A percentile compares a stretch with the other conserved stretches of the same genome.
Conservation (phyloP, 2,888 invertebrate genomes). For the Chaitophorus viminalis region DNA sequence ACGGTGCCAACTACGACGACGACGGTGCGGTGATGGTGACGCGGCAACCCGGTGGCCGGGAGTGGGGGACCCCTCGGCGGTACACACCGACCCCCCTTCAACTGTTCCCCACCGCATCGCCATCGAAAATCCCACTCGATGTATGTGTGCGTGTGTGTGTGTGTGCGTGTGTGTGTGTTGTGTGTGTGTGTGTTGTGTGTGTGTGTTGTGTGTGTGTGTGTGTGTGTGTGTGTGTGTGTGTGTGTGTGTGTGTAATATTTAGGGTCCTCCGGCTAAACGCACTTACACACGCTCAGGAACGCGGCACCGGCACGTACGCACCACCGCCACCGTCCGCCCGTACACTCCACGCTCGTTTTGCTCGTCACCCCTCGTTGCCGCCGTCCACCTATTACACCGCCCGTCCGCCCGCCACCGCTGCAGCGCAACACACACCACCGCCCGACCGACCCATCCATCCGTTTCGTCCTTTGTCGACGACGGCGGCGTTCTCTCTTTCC, state of each 20-base stretch:
- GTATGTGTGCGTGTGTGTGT: not conserved
- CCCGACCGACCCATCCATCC: constrained; percentile 15
- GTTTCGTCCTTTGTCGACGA: constrained; percentile 47
- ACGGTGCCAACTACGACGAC: not conserved
- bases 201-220: too few relatives aligned
- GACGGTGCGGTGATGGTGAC: not conserved
- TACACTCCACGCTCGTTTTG: not conserved
- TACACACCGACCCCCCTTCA: not conserved
- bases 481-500: not conserved
- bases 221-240: too few relatives aligned
- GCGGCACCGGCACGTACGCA: not conserved
- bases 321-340: not conserved
- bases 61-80: constrained; percentile 29
- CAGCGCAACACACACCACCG: constrained; percentile 7
- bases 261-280: too few relatives aligned
- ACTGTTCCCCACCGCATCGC: not conserved
- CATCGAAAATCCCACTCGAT: constrained; percentile 5
- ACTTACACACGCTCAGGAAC: too few relatives aligned
- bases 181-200: too few relatives aligned
- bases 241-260: not conserved
- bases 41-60: not conserved
- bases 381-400: not conserved
- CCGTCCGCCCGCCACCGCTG: not conserved
- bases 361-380: not conserved
- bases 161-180: not conserved